Evolutionary conservation across 2,797 vertebrate species (phyloP).

Genomic region (Ciconia nigra): DNA sequence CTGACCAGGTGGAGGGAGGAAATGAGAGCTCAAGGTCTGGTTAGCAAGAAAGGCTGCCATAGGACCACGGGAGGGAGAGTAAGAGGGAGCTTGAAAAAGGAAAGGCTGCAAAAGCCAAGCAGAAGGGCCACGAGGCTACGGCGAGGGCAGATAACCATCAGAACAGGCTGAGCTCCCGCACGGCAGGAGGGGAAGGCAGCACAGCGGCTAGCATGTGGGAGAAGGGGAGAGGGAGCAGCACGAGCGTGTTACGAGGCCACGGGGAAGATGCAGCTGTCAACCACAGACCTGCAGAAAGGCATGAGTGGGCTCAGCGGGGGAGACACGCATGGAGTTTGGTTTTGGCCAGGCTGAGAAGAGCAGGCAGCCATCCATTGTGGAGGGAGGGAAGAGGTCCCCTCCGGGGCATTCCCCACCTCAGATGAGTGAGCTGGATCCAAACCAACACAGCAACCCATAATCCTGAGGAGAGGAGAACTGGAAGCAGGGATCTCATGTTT

Average conservation of each 20-base stretch:
- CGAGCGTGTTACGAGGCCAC: accelerated
- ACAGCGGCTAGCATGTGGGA: background rate
- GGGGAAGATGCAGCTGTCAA: background rate
- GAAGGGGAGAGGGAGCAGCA: background rate
- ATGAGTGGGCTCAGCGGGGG: background rate
- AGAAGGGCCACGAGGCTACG: background rate
- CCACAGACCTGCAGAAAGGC: background rate
- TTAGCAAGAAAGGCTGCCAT: background rate
- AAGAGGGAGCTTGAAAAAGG: background rate
- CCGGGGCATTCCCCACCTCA: background rate
- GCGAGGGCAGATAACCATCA: background rate
- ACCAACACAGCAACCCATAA: background rate
- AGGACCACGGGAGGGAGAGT: background rate
- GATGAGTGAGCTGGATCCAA: background rate
- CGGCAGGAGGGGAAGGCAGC: background rate
- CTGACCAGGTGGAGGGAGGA: background rate
- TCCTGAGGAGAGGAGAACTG: background rate
- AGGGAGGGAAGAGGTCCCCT: background rate
- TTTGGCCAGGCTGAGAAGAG: background rate
- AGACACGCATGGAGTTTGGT: background rate
- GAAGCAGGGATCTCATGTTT: background rate
- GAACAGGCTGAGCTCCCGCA: background rate
- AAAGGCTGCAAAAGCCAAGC: background rate
- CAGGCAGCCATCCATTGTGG: background rate
- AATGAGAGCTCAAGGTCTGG: background rate